Conservation (phyloP, 1,140 invertebrate genomes). For the Geopemphigus sp. region DNA sequence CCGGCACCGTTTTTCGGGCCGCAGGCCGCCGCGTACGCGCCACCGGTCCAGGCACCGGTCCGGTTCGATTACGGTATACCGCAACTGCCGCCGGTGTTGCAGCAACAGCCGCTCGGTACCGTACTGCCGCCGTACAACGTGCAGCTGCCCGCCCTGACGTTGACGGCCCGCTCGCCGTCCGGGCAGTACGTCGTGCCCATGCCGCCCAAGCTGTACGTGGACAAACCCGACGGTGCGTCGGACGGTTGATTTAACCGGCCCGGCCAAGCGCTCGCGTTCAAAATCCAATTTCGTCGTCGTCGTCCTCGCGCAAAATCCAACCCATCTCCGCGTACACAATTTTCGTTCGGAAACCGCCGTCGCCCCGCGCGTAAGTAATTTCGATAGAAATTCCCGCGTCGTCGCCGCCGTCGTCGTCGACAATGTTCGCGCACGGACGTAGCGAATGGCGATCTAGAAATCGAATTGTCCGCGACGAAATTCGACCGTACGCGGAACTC, state of each 20-base stretch:
- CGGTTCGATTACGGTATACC: not conserved
- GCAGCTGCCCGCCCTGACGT: constrained; percentile 13
- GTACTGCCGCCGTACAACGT: constrained; percentile 30
- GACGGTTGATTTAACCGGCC: not conserved
- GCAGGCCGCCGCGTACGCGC: not conserved
- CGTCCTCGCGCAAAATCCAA: too few species aligned
- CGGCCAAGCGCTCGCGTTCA: too few species aligned
- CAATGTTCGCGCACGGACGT: too few species aligned
- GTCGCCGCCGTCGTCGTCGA: too few species aligned
- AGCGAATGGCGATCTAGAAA: too few species aligned
- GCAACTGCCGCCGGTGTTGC: constrained; percentile 5
- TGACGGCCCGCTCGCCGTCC: constrained; percentile 14
- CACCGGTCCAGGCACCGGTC: not conserved
- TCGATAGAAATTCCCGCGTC: too few species aligned
- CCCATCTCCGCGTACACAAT: too few species aligned
- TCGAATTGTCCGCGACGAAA: too few species aligned
- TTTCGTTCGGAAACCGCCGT: too few species aligned
- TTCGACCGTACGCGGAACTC: too few species aligned
- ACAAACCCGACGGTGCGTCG: constrained; percentile 40
- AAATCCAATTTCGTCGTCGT: too few species aligned
- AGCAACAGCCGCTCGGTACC: not conserved
- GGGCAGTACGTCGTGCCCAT: constrained; percentile 51
- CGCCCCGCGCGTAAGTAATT: too few species aligned
- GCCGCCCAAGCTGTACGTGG: constrained; percentile 51
- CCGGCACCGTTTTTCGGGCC: not conserved